Evolutionary conservation across 1,140 invertebrate species (phyloP).

Genomic region (Halotydeus destructor): DNA sequence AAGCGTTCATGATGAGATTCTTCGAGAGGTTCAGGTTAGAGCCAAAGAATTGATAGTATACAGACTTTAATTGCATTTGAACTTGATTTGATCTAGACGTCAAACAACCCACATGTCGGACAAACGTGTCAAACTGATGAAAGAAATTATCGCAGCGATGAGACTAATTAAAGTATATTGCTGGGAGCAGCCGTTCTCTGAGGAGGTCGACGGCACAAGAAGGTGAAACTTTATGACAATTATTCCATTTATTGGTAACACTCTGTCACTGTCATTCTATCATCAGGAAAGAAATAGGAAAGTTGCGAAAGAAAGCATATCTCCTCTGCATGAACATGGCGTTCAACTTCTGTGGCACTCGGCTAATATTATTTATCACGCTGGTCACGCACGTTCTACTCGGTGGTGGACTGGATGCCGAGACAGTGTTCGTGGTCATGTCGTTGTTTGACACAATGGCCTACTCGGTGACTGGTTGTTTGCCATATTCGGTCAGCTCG

Average conservation of each 20-base stretch:
- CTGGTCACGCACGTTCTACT: conserved; percentile 41
- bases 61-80: too few relatives aligned
- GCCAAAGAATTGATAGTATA: too few relatives aligned
- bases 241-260: background rate
- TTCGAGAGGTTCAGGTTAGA: conserved; percentile 26
- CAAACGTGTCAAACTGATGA: conserved; percentile 34
- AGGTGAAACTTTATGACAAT: conserved; percentile 18
- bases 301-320: conserved; percentile 15
- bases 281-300: too few relatives aligned
- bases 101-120: conserved; percentile 4
- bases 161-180: conserved; percentile 57
- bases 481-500: background rate
- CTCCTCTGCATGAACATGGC: conserved; percentile 32
- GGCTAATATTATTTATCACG: conserved; percentile 46
- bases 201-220: conserved; percentile 35
- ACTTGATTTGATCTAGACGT: too few relatives aligned
- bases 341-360: conserved; percentile 29
- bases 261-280: background rate
- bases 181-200: conserved; percentile 55
- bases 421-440: conserved; percentile 52
- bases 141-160: conserved; percentile 68
- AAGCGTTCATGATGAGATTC: conserved; percentile 42
- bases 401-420: conserved; percentile 38
- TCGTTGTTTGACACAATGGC: conserved; percentile 39
- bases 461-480: conserved; percentile 23